phyloP scores from a whole-genome alignment of 2,888 invertebrate genomes.

The Ommatoiulus sabulosus region DNA sequence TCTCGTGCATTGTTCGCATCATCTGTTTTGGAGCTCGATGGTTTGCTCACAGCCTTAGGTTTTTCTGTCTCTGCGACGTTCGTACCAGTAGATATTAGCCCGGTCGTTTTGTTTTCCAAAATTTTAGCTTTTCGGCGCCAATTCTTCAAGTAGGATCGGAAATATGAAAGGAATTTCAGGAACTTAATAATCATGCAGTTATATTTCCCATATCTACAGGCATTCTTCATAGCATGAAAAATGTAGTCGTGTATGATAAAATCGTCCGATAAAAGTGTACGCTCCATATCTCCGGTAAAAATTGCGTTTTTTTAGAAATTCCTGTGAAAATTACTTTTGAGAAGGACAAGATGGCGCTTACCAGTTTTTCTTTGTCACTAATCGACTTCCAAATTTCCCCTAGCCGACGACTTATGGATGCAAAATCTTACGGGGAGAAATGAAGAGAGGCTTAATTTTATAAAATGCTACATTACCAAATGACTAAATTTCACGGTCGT shows the following conservation, averaged over 20 bases:
- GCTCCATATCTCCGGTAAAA: too few relatives aligned
- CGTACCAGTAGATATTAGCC: neutral
- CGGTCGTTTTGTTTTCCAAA: neutral
- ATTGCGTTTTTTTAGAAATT: too few relatives aligned
- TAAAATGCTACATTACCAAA: neutral
- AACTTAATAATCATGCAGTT: too few relatives aligned
- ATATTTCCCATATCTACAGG: too few relatives aligned
- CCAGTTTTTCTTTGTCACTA: conserved; percentile 72
- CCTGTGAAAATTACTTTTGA: too few relatives aligned
- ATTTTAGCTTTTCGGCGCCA: conserved; percentile 88
- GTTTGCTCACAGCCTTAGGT: conserved; percentile 58
- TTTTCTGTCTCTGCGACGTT: neutral
- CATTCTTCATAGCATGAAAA: too few relatives aligned
- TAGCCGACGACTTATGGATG: conserved; percentile 83
- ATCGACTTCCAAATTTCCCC: conserved; percentile 92
- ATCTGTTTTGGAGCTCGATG: conserved; percentile 65
- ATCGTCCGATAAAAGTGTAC: too few relatives aligned
- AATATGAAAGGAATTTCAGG: conserved; percentile 52
- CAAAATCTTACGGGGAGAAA: conserved; percentile 74
- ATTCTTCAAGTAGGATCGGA: conserved; percentile 70
- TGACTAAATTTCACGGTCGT: conserved; percentile 50
- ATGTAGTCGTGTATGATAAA: too few relatives aligned
- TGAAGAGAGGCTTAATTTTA: neutral
- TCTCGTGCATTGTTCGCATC: conserved; percentile 53
- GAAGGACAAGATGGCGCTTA: conserved; percentile 66